A percentile compares a stretch with the other conserved stretches of the same genome.
Evolutionary conservation across 2,113 vertebrate genomes (phyloP).

Genomic region (Microtus richardsoni): DNA sequence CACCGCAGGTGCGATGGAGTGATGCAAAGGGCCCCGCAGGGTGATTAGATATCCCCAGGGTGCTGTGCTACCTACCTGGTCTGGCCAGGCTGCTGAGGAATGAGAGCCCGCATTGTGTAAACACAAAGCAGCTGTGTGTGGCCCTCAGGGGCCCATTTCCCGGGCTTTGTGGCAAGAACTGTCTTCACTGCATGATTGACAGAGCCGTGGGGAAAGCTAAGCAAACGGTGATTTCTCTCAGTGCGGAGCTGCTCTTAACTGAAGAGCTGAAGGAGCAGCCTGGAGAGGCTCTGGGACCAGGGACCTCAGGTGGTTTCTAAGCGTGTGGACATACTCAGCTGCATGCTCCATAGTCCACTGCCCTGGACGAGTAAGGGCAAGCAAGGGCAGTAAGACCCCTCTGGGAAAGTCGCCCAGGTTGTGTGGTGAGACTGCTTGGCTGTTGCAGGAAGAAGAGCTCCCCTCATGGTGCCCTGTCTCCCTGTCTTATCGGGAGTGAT

Average conservation of each 20-base stretch:
- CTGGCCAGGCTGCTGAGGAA: not conserved
- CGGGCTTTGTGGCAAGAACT: constrained; percentile 33
- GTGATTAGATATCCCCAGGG: constrained; percentile 19
- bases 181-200: constrained; percentile 54
- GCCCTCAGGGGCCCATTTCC: constrained; percentile 45
- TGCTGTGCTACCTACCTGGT: not conserved
- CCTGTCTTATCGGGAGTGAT: not conserved
- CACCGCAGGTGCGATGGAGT: not conserved
- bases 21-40: not conserved
- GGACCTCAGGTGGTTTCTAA: not conserved
- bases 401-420: not conserved
- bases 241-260: constrained; percentile 38
- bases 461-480: not conserved
- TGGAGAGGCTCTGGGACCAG: not conserved
- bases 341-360: not conserved
- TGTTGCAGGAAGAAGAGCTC: not conserved
- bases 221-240: constrained; percentile 65
- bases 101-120: constrained; percentile 22
- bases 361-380: not conserved
- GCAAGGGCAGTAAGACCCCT: not conserved
- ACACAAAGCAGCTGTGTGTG: not conserved
- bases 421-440: not conserved
- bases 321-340: accelerated
- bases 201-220: constrained; percentile 69
- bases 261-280: constrained; percentile 44